Evolutionary conservation across 2,888 invertebrate genomes (phyloP), one percentile per base, ranked within the genome.

Genomic region (Habroteleia sp.): DNA sequence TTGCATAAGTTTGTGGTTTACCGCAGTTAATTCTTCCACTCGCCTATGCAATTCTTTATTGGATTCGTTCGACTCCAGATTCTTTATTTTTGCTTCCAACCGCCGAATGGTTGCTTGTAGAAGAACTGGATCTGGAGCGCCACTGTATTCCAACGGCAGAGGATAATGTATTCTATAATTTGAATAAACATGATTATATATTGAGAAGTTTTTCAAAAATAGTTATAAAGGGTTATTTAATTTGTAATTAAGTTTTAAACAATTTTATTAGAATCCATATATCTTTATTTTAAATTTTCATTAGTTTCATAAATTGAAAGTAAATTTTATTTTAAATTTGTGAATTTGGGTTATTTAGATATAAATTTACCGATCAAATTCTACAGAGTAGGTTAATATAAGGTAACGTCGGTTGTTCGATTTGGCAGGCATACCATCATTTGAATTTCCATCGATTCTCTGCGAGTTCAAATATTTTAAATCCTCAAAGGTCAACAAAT

Each of bases 371-470:
- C 89, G 88, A 82, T 91, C 91, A 82, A 91, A 91, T 85, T 91
- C 91, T 10, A 90, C 91, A 13, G 89, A 87, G 68, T 91, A 91
- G 1, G 90, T 90, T 17, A 91, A 83, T 76, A 91, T 91, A 20
- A 91, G 84, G 79, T 91, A 91, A 82, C 90, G 86, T 63, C 89
- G 84, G 78, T 90, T 90, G 72, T 83, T 89, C n/a, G 80, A 78
- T 42, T 81, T 79, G 13, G 79, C 79, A 44, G 69, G 73, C 8
- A 82, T 77, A 39, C 79, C 83, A 23, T 83, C 77, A 29, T 82
- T 82, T 4, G 81, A 73, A 1, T 77, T 79, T 56, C 79, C 82
- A 8, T 87, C 86, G 8, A 86, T 81, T 81, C 87, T 88, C 63
- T 89, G 87, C 10, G 86, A 87, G 52, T 90, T 87, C 25, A 91